Evolutionary conservation across 2,113 vertebrate species (phyloP), one percentile per base, ranked within the genome.

Genomic region (Mustela nigripes): DNA sequence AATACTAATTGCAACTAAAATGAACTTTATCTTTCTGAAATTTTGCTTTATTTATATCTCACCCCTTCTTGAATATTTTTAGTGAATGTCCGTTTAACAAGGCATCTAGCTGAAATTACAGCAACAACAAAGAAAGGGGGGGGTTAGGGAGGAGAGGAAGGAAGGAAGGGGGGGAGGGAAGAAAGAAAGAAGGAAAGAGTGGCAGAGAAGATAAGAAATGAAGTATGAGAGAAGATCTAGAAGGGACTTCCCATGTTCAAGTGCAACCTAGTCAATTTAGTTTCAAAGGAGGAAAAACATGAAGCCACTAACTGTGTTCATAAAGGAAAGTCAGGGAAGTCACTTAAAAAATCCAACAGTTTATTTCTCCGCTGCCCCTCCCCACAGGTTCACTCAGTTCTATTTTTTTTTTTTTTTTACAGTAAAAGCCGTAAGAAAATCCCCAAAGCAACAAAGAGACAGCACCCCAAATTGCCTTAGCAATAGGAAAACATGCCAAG

Each of bases 1-100:
- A 67, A 90, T 36, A 79, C 42, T 93, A 94, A 88, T 24, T 21
- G 88, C 33, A 94, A 78, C 36, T 69, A 87, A 96, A 74, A 89
- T 24, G 24, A n/a, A 45, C n/a, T 89, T 92, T 74, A 16, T 60
- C 33, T 89, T 53, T 95, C 78, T 73, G 67, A 81, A 91, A 62
- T 71, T 71, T 42, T 87, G 26, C 14, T 69, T 81, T 87, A 74
- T 60, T 86, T 91, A 65, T n/a, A 82, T 65, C 26, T 84, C 67
- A 71, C 36, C 16, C 45, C 78, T 95, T 39, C 62, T 67, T 80
- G 39, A 90, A 58, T 80, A 94, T 80, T 95, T 87, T 60, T n/a
- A 94, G 81, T 50, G 50, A 85, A 88, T 71, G 67, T 80, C n/a
- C 60, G 73, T 7, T 80, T 31, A 95, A 73, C 7, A 94, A 95